Evolutionary conservation across 2,113 vertebrate species (phyloP).

Genomic region (Anguilla japonica): DNA sequence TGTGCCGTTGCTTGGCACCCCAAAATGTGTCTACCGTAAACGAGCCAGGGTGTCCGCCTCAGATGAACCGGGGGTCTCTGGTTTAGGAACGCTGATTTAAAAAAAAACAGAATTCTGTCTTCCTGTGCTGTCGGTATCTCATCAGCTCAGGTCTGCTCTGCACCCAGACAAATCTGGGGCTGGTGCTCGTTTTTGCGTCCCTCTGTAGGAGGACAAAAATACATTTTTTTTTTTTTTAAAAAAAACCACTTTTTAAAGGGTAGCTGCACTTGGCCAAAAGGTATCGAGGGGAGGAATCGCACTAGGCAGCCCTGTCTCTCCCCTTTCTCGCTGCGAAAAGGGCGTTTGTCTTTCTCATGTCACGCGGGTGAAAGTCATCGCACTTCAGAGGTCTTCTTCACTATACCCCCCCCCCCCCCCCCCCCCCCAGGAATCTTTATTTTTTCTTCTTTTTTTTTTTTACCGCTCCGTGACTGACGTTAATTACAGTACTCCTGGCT

Average conservation of each 20-base stretch:
- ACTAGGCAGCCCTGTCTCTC: background rate
- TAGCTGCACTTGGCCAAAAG: background rate
- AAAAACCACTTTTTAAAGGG: background rate
- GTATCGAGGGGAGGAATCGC: background rate
- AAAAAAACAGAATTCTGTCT: background rate
- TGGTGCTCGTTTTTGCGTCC: too few relatives aligned
- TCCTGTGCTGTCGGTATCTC: background rate
- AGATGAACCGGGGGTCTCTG: too few relatives aligned
- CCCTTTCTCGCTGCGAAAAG: background rate
- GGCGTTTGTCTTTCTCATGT: background rate
- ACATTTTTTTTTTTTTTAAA: too few relatives aligned
- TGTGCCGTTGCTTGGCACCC: background rate
- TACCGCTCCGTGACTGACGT: conserved; percentile 2
- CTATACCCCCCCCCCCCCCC: background rate
- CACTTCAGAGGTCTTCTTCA: conserved; percentile 19
- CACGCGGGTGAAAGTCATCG: background rate
- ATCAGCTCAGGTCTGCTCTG: background rate
- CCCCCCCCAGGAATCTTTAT: background rate
- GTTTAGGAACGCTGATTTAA: background rate
- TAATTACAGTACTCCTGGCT: conserved; percentile 17
- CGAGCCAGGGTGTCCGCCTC: background rate
- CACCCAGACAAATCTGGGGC: background rate
- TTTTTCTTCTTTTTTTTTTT: background rate
- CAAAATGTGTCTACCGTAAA: background rate
- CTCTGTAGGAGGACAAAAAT: too few relatives aligned